Percentiles rank a stretch among this genome's conserved stretches.
Evolutionary conservation across 2,113 vertebrate species (phyloP).

Genomic region (Cinclus cinclus): DNA sequence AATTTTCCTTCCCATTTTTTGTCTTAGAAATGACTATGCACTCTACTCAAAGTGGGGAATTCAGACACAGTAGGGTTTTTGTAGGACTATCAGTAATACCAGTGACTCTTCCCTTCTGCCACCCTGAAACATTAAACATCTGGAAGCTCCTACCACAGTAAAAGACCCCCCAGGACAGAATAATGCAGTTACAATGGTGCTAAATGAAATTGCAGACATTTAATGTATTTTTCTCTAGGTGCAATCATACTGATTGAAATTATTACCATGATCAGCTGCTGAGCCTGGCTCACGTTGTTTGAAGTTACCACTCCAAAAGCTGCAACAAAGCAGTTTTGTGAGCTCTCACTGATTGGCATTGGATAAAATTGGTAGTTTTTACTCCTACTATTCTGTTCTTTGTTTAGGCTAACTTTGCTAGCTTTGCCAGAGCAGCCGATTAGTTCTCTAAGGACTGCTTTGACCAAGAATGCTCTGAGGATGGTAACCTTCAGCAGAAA

Average conservation of each 20-base stretch:
- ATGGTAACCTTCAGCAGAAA: neutral
- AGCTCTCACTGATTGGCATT: neutral
- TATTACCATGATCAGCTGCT: neutral
- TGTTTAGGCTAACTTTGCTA: neutral
- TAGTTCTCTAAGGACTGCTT: neutral
- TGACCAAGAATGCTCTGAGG: neutral
- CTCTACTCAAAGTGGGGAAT: neutral
- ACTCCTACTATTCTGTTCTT: neutral
- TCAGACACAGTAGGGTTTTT: neutral
- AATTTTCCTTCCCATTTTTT: neutral
- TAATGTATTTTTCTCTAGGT: neutral
- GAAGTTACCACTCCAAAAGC: neutral
- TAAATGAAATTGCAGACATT: neutral
- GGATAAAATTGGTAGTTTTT: neutral
- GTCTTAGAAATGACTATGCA: neutral
- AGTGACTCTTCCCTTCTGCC: neutral
- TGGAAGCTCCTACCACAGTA: neutral
- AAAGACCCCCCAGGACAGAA: neutral
- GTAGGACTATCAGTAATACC: neutral
- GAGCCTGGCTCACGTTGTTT: neutral
- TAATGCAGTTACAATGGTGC: neutral
- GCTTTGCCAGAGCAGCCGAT: neutral
- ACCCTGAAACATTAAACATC: neutral
- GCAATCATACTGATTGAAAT: neutral
- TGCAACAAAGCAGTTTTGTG: neutral